Conservation (phyloP, 2,888 invertebrate species). For the Orthonevra nobilis region DNA sequence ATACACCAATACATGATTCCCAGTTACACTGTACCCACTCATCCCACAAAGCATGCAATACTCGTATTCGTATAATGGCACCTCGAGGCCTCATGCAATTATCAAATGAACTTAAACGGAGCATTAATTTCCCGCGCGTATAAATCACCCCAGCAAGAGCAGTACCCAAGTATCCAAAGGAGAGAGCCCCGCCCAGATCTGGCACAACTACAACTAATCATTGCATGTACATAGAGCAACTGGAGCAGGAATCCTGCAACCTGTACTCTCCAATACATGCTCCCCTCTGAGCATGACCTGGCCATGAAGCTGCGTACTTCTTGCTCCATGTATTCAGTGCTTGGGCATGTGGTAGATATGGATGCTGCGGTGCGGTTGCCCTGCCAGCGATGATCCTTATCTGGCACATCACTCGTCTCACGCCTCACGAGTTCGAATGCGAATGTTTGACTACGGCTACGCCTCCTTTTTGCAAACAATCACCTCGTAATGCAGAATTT, state of each 20-base stretch:
- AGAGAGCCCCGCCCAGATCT: constrained; percentile 66
- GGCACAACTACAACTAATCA: constrained; percentile 31
- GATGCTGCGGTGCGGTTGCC: too few species aligned
- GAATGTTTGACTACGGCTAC: constrained; percentile 70
- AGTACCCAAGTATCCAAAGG: too few species aligned
- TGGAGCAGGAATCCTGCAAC: constrained; percentile 47
- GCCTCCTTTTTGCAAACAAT: constrained; percentile 73
- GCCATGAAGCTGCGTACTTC: constrained; percentile 62
- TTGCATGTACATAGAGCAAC: constrained; percentile 32
- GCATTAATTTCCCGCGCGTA: constrained; percentile 75
- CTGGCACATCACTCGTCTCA: constrained; percentile 64
- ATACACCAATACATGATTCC: constrained; percentile 47
- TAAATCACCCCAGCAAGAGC: constrained; percentile 72
- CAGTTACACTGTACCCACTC: constrained; percentile 54
- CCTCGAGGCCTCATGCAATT: constrained; percentile 80
- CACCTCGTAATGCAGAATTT: constrained; percentile 73
- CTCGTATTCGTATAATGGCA: too few species aligned
- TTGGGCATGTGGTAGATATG: constrained; percentile 28
- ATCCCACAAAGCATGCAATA: constrained; percentile 67
- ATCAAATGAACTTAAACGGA: constrained; percentile 80
- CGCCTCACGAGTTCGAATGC: constrained; percentile 52
- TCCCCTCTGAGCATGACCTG: constrained; percentile 63
- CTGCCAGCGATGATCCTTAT: constrained; percentile 62
- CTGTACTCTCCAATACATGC: constrained; percentile 31
- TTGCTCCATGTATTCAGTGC: constrained; percentile 10